A percentile compares a stretch with the other conserved stretches of the same genome.
Conservation (phyloP, 2,113 vertebrate species). For the Forbesichthys agassizii region DNA sequence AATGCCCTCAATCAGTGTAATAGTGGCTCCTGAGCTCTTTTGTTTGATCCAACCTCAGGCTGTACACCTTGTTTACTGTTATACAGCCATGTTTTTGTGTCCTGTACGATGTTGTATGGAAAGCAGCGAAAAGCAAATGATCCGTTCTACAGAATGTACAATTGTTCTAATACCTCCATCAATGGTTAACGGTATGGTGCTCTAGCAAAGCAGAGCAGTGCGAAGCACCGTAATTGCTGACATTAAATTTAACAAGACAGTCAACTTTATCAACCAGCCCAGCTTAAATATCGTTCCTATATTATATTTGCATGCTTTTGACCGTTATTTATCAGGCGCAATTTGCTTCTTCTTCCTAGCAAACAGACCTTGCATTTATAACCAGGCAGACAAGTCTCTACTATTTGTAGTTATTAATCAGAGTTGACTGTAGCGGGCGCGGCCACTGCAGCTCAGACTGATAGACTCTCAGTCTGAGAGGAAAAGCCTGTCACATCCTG, state of each 20-base stretch:
- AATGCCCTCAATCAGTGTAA: constrained; percentile 39
- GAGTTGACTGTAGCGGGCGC: constrained; percentile 74
- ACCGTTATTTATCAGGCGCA: constrained; percentile 71
- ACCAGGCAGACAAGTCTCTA: constrained; percentile 65
- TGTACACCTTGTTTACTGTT: constrained; percentile 49
- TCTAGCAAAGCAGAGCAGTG: constrained; percentile 28
- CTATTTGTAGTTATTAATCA: constrained; percentile 80
- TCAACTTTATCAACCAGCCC: constrained; percentile 57
- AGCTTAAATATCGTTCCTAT: constrained; percentile 66
- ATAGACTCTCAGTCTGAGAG: constrained; percentile 76
- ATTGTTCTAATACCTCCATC: constrained; percentile 44
- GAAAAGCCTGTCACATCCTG: constrained; percentile 72
- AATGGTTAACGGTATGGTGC: constrained; percentile 41
- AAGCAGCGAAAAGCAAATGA: constrained; percentile 15
- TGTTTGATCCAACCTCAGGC: constrained; percentile 46
- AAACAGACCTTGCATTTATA: constrained; percentile 69
- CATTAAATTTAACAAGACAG: constrained; percentile 71
- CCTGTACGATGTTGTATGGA: constrained; percentile 17
- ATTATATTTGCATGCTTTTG: constrained; percentile 62
- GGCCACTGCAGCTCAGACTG: constrained; percentile 73
- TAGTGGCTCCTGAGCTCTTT: constrained; percentile 36
- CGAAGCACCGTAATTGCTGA: constrained; percentile 58
- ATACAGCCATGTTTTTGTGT: constrained; percentile 50
- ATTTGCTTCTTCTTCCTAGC: constrained; percentile 66
- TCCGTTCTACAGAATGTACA: constrained; percentile 1